These are phyloP conservation scores for Cantharis flavilabris DNA, from an alignment of 2,888 invertebrate genomes.

Conservation along the genomic window DNA sequence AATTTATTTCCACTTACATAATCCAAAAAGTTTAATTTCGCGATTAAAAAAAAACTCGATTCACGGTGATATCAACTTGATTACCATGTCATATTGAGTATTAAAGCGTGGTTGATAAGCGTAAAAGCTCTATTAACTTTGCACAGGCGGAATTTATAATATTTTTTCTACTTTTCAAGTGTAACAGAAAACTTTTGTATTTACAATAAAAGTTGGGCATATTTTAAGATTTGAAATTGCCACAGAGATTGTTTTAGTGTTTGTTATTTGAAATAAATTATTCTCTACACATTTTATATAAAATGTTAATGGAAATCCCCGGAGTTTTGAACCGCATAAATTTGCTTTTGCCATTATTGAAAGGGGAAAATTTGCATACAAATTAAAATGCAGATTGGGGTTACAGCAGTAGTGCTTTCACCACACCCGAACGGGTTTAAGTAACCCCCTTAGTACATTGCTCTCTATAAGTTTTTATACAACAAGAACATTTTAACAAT, in stretches of 20 bases:
- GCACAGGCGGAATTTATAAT: neutral
- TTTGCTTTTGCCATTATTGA: slow-evolving; percentile 29
- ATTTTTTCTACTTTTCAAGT: neutral
- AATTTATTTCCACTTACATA: neutral
- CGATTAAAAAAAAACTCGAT: neutral
- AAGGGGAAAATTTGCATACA: slow-evolving; percentile 31
- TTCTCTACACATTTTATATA: slow-evolving; percentile 21
- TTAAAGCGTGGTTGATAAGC: neutral
- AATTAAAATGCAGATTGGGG: slow-evolving; percentile 32
- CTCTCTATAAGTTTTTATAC: slow-evolving; percentile 19
- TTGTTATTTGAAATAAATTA: slow-evolving; percentile 24
- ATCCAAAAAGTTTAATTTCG: neutral
- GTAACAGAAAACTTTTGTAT: neutral
- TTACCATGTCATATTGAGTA: neutral
- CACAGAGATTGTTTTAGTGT: slow-evolving; percentile 1
- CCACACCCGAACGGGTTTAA: slow-evolving; percentile 28
- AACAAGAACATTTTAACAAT: neutral
- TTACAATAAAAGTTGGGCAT: neutral
- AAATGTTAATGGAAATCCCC: slow-evolving; percentile 30
- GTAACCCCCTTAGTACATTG: slow-evolving; percentile 21
- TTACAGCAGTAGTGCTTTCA: slow-evolving; percentile 36
- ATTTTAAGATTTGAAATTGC: neutral
- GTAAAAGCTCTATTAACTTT: neutral
- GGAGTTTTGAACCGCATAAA: slow-evolving; percentile 29
- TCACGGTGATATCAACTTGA: neutral